phyloP scores from a whole-genome alignment of 2,888 invertebrate genomes.

The Graphium colonna region DNA sequence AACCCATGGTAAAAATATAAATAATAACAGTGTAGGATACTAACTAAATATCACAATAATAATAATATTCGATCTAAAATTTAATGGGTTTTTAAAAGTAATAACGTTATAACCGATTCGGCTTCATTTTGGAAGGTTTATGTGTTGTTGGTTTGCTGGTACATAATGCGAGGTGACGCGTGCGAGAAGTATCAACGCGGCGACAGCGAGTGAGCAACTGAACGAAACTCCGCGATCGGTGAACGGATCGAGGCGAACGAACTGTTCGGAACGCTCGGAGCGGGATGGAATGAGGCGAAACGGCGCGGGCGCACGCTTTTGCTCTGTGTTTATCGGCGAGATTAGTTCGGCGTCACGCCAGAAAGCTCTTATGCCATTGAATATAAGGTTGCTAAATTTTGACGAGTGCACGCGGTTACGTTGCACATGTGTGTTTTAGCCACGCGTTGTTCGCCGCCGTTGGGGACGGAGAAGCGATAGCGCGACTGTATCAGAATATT shows the following conservation, averaged over 20 bases:
- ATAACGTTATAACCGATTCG: constrained; percentile 76
- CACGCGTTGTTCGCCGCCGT: constrained; percentile 37
- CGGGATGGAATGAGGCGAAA: constrained; percentile 65
- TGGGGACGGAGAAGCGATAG: constrained; percentile 34
- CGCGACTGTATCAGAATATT: constrained; percentile 44
- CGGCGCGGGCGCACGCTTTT: constrained; percentile 77
- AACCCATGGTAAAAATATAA: constrained; percentile 69
- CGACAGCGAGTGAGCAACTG: constrained; percentile 70
- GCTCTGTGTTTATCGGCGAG: constrained; percentile 70
- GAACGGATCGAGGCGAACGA: constrained; percentile 53
- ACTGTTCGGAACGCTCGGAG: constrained; percentile 58
- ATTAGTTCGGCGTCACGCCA: constrained; percentile 37
- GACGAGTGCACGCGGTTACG: constrained; percentile 35
- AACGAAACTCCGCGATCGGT: constrained; percentile 41
- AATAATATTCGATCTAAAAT: constrained; percentile 75
- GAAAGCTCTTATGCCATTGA: constrained; percentile 69
- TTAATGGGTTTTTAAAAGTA: constrained; percentile 63
- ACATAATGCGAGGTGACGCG: constrained; percentile 68
- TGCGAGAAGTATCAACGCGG: constrained; percentile 63
- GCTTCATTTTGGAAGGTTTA: constrained; percentile 79
- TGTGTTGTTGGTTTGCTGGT: constrained; percentile 75
- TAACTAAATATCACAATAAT: constrained; percentile 78
- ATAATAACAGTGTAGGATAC: constrained; percentile 68
- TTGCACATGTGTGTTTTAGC: constrained; percentile 39
- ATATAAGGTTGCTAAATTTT: constrained; percentile 65